Percentiles rank a stretch among this genome's conserved stretches.
Conservation (phyloP, 2,113 vertebrate species). For the Sminthopsis crassicaudata region DNA sequence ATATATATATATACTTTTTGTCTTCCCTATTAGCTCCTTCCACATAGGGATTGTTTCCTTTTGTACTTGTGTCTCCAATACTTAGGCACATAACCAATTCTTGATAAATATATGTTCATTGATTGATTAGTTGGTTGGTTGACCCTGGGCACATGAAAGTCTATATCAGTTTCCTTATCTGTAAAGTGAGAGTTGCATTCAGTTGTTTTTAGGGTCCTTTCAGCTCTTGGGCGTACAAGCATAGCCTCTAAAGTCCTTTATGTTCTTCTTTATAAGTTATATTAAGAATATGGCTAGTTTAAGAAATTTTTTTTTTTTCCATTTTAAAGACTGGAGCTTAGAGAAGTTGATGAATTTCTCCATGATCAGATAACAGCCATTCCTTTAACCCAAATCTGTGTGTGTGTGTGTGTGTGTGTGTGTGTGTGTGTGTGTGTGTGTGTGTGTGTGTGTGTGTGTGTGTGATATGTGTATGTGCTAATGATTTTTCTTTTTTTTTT, state of each 20-base stretch:
- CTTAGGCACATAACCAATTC: background rate
- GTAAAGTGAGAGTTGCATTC: background rate
- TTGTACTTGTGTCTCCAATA: background rate
- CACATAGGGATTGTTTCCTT: background rate
- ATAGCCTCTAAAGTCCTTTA: background rate
- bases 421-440: background rate
- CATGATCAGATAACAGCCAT: background rate
- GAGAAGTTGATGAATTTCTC: background rate
- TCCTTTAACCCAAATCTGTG: background rate
- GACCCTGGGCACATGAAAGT: background rate
- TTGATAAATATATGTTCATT: background rate
- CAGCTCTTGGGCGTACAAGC: background rate
- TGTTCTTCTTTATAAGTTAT: background rate
- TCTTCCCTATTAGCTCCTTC: background rate
- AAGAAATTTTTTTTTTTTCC: background rate
- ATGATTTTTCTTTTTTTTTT: too few species aligned
- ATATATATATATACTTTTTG: background rate
- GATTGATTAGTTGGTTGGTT: background rate
- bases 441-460: background rate
- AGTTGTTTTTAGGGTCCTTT: background rate
- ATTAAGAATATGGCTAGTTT: background rate
- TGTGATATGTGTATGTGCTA: too few species aligned
- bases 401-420: background rate
- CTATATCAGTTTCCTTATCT: background rate
- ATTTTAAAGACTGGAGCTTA: background rate